Percentiles rank a stretch among this genome's conserved stretches.
phyloP scores from a whole-genome alignment of 2,888 invertebrate species.

The Noctua comes region DNA sequence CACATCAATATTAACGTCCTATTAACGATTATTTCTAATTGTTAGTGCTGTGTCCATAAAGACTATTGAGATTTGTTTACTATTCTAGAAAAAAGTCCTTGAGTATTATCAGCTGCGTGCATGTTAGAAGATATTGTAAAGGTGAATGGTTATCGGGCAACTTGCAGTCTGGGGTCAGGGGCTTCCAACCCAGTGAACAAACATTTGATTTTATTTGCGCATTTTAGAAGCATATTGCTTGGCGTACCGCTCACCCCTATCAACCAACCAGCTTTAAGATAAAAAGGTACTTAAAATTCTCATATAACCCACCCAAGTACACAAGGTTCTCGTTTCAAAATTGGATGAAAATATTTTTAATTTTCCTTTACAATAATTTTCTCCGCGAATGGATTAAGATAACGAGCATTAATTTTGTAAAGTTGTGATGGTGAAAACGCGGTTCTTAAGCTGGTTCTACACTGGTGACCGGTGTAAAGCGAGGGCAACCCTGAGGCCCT shows the following conservation, averaged over 20 bases:
- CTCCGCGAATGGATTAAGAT: conserved; percentile 46
- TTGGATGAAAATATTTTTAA: conserved; percentile 36
- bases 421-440: conserved; percentile 35
- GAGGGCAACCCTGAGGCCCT: neutral
- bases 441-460: conserved; percentile 43
- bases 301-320: conserved; percentile 12
- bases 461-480: conserved; percentile 3
- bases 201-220: conserved; percentile 37
- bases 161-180: conserved; percentile 31
- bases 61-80: neutral
- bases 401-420: conserved; percentile 54
- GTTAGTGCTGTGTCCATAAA: neutral
- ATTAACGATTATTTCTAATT: neutral
- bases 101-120: neutral
- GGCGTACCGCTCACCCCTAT: conserved; percentile 1
- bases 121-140: conserved; percentile 4
- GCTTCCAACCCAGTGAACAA: conserved; percentile 25
- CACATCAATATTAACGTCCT: neutral
- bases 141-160: conserved; percentile 39
- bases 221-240: conserved; percentile 36
- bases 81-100: neutral
- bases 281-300: conserved; percentile 34
- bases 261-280: conserved; percentile 14
- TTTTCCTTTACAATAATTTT: conserved; percentile 39
- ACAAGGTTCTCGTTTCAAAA: conserved; percentile 26